These are phyloP conservation scores for Nipponacmea schrenckii DNA, from an alignment of 2,888 invertebrate genomes.

Conservation along the genomic window DNA sequence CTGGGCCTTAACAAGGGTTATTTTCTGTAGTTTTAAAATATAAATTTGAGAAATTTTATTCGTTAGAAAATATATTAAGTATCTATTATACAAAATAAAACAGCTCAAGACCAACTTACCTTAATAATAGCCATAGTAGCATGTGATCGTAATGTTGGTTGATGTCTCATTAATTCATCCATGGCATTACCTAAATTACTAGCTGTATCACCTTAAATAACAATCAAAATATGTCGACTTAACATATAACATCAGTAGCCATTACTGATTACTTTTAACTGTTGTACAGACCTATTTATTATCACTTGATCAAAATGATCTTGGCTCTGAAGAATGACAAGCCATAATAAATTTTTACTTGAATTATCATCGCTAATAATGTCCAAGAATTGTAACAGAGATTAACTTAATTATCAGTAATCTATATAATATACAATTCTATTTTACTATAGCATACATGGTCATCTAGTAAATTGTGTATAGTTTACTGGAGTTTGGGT, in stretches of 20 bases:
- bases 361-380: background rate
- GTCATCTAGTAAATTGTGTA: constrained; percentile 5
- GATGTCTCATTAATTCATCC: constrained; percentile 90
- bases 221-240: background rate
- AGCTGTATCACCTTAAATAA: constrained; percentile 73
- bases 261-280: too few species aligned
- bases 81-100: too few species aligned
- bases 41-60: too few species aligned
- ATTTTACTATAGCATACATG: constrained; percentile 6
- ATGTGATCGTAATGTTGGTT: constrained; percentile 81
- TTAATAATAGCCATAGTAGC: constrained; percentile 85
- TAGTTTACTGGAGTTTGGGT: constrained; percentile 7
- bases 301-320: too few species aligned
- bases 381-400: background rate
- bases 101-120: constrained; percentile 56
- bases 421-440: background rate
- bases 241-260: too few species aligned
- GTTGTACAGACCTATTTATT: too few species aligned
- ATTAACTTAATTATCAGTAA: background rate
- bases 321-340: too few species aligned
- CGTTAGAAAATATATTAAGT: too few species aligned
- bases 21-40: too few species aligned
- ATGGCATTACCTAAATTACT: constrained; percentile 86
- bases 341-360: too few species aligned
- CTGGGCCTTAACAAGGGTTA: too few species aligned